A percentile compares a stretch with the other conserved stretches of the same genome.
Evolutionary conservation across 1,140 invertebrate species (phyloP).

Genomic region (Steinernema feltiae): DNA sequence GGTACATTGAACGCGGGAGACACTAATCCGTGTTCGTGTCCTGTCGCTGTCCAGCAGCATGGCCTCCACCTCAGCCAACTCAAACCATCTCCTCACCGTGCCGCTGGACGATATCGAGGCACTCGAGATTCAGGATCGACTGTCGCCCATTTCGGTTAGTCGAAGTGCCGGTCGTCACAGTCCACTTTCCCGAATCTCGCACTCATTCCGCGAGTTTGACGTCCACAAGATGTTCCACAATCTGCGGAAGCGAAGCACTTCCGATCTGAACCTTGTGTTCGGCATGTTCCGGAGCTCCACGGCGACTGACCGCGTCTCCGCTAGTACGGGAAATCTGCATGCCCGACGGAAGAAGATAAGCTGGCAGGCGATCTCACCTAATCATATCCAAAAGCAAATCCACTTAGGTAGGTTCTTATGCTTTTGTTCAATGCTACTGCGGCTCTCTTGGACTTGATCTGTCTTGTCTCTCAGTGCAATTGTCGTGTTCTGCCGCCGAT

Average conservation of each 20-base stretch:
- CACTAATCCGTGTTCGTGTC: neutral
- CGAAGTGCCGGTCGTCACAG: neutral
- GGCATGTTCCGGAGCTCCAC: slow-evolving; percentile 31
- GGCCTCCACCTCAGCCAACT: neutral
- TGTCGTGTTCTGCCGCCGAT: too few species aligned
- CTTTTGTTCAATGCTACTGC: too few species aligned
- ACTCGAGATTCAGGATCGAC: neutral
- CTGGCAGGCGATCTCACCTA: slow-evolving; percentile 34
- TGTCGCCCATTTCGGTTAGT: neutral
- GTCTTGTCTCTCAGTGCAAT: too few species aligned
- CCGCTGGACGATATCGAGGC: neutral
- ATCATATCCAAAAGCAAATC: slow-evolving; percentile 31
- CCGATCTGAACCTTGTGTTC: slow-evolving; percentile 36
- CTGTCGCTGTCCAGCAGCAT: neutral
- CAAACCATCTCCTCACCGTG: slow-evolving; percentile 3
- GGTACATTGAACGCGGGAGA: neutral
- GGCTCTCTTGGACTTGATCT: too few species aligned
- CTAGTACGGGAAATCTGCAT: slow-evolving; percentile 27
- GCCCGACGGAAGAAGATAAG: slow-evolving; percentile 28
- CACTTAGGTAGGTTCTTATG: slow-evolving; percentile 31
- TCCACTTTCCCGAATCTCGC: slow-evolving; percentile 11
- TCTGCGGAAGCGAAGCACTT: slow-evolving; percentile 36
- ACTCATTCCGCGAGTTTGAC: slow-evolving; percentile 26
- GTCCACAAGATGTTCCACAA: slow-evolving; percentile 24
- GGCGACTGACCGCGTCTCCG: slow-evolving; percentile 29